Conservation (phyloP, 2,888 invertebrate species). For the Coelinius sp. region DNA sequence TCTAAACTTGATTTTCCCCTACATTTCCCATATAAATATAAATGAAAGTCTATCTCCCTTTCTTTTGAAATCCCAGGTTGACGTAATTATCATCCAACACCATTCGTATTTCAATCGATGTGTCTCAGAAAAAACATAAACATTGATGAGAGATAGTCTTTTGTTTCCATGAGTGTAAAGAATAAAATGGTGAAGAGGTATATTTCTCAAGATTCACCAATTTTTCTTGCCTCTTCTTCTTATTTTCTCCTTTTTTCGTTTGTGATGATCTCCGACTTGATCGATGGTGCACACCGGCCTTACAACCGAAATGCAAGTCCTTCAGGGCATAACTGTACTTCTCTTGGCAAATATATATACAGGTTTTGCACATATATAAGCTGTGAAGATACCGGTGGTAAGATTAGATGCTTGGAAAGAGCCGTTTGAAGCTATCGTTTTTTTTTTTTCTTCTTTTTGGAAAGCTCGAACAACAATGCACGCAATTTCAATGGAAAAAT, state of each 20-base stretch:
- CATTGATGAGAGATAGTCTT: constrained; percentile 11
- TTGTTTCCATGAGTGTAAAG: not conserved
- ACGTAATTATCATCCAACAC: not conserved
- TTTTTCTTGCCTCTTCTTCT: not conserved
- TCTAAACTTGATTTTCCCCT: too few relatives aligned
- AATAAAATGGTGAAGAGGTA: not conserved
- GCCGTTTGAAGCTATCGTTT: constrained; percentile 16
- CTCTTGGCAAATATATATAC: constrained; percentile 19
- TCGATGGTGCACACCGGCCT: constrained; percentile 25
- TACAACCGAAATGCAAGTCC: constrained; percentile 56
- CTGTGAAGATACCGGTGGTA: constrained; percentile 23
- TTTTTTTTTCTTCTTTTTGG: constrained; percentile 1
- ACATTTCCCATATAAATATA: not conserved
- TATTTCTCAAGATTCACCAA: not conserved
- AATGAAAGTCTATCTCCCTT: too few relatives aligned
- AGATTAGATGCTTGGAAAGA: constrained; percentile 18
- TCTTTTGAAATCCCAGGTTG: not conserved
- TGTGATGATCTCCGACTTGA: constrained; percentile 20
- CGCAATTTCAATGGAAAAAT: constrained; percentile 22
- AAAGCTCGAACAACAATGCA: constrained; percentile 10
- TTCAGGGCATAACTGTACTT: constrained; percentile 63
- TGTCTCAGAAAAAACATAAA: constrained; percentile 1
- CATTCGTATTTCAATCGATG: constrained; percentile 12
- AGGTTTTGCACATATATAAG: constrained; percentile 8
- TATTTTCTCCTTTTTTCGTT: not conserved